phyloP scores from a whole-genome alignment of 2,797 vertebrate species.

The Rhabdomys pumilio region DNA sequence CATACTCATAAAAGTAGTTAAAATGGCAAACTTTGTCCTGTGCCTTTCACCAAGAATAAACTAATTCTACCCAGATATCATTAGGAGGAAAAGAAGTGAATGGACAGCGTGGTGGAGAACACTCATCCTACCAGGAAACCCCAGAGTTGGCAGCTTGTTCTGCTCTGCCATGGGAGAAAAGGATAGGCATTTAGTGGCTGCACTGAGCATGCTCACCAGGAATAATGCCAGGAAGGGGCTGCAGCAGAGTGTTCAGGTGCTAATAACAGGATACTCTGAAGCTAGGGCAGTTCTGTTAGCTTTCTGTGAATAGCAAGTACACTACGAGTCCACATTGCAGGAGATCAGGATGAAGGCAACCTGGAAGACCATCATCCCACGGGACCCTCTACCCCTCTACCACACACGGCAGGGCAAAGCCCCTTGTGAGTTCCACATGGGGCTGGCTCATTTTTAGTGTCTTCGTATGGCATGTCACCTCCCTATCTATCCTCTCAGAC shows the following conservation, averaged over 20 bases:
- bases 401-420: accelerated
- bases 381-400: background rate
- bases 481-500: background rate
- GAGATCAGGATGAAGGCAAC: background rate
- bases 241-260: background rate
- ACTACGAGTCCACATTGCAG: background rate
- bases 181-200: background rate
- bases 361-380: background rate
- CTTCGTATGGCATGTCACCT: too few species aligned
- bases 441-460: background rate
- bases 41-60: background rate
- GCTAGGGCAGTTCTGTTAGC: background rate
- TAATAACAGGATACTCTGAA: background rate
- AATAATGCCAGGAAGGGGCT: background rate
- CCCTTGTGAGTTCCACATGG: accelerated
- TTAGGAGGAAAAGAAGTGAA: background rate
- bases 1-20: background rate
- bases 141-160: background rate
- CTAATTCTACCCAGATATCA: background rate
- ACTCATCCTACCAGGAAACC: background rate
- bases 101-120: background rate
- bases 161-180: background rate
- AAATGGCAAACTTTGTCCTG: background rate
- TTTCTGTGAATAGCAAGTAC: background rate
- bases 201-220: background rate